Base-by-base conservation (phyloP, 2,113 vertebrate genomes). In the Hipposideros armiger region DNA sequence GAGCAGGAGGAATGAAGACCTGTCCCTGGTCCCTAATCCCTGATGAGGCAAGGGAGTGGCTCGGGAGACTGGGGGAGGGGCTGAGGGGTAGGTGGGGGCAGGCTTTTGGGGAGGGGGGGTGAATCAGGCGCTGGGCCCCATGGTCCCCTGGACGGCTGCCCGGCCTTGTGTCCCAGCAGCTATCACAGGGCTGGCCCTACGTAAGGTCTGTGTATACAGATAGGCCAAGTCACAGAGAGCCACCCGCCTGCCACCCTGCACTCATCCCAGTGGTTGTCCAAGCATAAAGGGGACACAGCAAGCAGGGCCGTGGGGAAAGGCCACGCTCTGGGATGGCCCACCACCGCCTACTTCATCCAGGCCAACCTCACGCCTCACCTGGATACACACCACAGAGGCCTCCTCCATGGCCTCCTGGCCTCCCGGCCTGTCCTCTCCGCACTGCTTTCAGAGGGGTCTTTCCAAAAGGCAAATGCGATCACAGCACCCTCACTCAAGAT, bases 241-340 rank as follows among this genome's bases (percentile, higher is more conserved):
- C 36, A 26, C 28, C 32, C 0, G 7, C 26, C 76, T 32, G 80
- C 73, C 58, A 28, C 56, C 40, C n/a, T 0, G 5, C 50, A 24
- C 4, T 45, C 72, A 14, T 14, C 0, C 0, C 28, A 2, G 62
- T 2, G 24, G 45, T 2, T 90, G 36, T 42, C 58, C 0, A 0
- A 50, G 36, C 69, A 72, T 52, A 32, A 28, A 36, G 42, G 40
- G 50, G 30, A 52, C 28, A 45, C 22, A 26, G 81, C 13, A 47
- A 28, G 62, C 40, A 19, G 47, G 62, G 36, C 32, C 42, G 58
- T 26, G 62, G n/a, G 52, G 85, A 13, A 10, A 13, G 42, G 19
- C n/a, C 90, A 16, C 0, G 0, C 30, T 56, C 13, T 17, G 30
- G 26, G 40, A 19, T 0, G 8, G 40, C 26, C 54, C 56, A 1